phyloP scores from a whole-genome alignment of 1,140 invertebrate species.

The Drosophila ficusphila region DNA sequence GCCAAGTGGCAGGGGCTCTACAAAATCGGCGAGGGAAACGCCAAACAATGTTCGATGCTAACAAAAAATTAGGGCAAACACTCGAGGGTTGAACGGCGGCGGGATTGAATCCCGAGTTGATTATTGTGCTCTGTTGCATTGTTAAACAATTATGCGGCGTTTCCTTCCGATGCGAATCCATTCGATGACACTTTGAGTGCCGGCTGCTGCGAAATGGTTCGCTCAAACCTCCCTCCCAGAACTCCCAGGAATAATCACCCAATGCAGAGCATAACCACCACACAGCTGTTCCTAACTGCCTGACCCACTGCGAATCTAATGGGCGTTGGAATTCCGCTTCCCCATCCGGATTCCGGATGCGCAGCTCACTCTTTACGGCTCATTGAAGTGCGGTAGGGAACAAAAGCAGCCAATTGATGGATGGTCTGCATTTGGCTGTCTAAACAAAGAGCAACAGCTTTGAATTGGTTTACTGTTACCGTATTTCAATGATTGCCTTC shows the following conservation, averaged over 20 bases:
- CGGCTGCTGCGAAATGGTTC: conserved; percentile 47
- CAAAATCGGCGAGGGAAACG: conserved; percentile 13
- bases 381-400: conserved; percentile 52
- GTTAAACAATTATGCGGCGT: conserved; percentile 22
- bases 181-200: conserved; percentile 74
- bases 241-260: conserved; percentile 1
- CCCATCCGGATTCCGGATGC: conserved; percentile 28
- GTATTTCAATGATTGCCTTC: conserved; percentile 2
- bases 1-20: conserved; percentile 44
- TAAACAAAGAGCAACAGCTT: conserved; percentile 48
- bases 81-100: conserved; percentile 14
- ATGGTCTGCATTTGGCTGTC: conserved; percentile 25
- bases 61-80: conserved; percentile 36
- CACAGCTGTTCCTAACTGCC: conserved; percentile 55
- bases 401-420: conserved; percentile 71
- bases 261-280: conserved; percentile 19
- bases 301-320: conserved; percentile 60
- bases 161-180: conserved; percentile 48
- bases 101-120: conserved; percentile 18
- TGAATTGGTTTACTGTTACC: conserved; percentile 7
- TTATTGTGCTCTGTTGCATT: conserved; percentile 42
- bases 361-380: conserved; percentile 48
- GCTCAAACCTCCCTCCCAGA: too few species aligned
- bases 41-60: conserved; percentile 54
- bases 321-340: conserved; percentile 29